Evolutionary conservation across 2,888 invertebrate species (phyloP).

Genomic region (Aspidiotus rigidus): DNA sequence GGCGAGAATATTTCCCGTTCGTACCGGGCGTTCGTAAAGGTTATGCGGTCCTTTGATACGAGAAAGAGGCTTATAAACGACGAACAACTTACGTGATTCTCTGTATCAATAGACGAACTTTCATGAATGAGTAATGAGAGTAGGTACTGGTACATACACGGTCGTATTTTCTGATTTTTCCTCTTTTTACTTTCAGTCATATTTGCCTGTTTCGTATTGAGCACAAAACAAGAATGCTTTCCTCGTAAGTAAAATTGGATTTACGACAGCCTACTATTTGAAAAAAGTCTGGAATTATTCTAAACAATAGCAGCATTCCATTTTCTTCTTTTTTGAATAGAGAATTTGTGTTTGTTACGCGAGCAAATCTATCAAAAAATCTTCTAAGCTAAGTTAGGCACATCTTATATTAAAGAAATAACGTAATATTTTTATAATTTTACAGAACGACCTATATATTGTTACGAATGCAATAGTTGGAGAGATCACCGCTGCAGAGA

Average conservation of each 20-base stretch:
- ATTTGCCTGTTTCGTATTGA: conserved; percentile 28
- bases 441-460: conserved; percentile 77
- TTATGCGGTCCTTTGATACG: background rate
- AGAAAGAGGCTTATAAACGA: background rate
- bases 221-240: conserved; percentile 35
- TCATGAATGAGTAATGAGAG: background rate
- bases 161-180: conserved; percentile 7
- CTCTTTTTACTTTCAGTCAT: conserved; percentile 24
- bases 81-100: background rate
- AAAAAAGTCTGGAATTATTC: too few relatives aligned
- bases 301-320: too few relatives aligned
- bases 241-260: conserved; percentile 33
- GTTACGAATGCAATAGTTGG: conserved; percentile 92
- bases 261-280: background rate
- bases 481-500: conserved; percentile 81
- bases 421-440: conserved; percentile 15
- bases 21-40: background rate
- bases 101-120: background rate
- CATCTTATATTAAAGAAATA: background rate
- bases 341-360: too few relatives aligned
- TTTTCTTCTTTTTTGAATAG: too few relatives aligned
- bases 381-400: background rate
- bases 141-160: background rate
- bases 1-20: background rate
- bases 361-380: too few relatives aligned